Evolutionary conservation across 2,113 vertebrate species (phyloP).

Genomic region (Daphoenositta chrysoptera): DNA sequence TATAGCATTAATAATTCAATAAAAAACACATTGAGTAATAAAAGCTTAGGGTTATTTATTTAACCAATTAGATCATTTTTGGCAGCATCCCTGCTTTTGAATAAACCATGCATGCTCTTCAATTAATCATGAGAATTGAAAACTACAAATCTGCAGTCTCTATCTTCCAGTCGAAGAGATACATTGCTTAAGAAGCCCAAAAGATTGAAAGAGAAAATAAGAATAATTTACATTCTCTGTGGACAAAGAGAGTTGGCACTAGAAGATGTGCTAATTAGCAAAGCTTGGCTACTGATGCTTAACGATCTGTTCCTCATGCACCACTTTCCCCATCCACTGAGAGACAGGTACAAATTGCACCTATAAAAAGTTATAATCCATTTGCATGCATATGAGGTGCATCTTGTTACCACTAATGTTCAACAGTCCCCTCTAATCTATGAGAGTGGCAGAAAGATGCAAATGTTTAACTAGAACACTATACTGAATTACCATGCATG

Average conservation of each 20-base stretch:
- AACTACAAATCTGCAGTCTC: constrained; percentile 14
- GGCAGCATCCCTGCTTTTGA: constrained; percentile 49
- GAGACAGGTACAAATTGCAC: constrained; percentile 13
- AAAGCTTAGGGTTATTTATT: constrained; percentile 69
- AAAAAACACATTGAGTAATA: constrained; percentile 35
- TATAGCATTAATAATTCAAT: constrained; percentile 63
- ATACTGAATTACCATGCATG: neutral
- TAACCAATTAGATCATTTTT: constrained; percentile 63
- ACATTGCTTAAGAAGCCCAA: neutral
- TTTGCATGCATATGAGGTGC: neutral
- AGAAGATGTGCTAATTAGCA: constrained; percentile 32
- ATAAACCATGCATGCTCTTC: constrained; percentile 36
- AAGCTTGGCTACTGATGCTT: neutral
- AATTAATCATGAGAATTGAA: constrained; percentile 59
- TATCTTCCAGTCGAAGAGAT: neutral
- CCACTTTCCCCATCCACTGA: neutral
- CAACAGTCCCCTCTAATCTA: neutral
- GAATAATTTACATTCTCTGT: neutral
- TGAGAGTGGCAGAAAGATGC: neutral
- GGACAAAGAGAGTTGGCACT: neutral
- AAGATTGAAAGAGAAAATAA: neutral
- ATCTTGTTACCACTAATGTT: neutral
- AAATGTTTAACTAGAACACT: neutral
- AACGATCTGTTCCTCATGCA: neutral
- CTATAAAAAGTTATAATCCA: constrained; percentile 31